Base-by-base conservation (phyloP, 2,888 invertebrate genomes). In the Zele albiditarsus region DNA sequence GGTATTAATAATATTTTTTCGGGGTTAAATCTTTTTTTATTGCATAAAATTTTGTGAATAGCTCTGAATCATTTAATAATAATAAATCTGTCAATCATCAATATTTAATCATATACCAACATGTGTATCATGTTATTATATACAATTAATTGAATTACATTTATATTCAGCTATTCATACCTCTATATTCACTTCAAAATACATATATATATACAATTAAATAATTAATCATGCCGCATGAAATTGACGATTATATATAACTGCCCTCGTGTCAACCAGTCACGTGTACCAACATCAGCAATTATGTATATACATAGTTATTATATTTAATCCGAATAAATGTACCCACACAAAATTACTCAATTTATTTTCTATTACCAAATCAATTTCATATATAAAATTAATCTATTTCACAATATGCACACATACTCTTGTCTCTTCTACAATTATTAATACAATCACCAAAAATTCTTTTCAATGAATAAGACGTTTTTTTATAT, bases 251-350 rank as follows among this genome's bases (percentile, higher is more conserved):
- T 53, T 53, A 53, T 53, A 53, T 53, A 8, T 20, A 53, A 53
- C n/a, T 53, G 53, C 53, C 53, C 53, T 53, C 53, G 23, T 23
- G 63, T 63, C 20, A 28, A 60, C 33, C 20, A 63, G 63, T 20
- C 63, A 63, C 63, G 63, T 63, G 33, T 33, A 33, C 63, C n/a
- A 63, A 63, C 8, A 20, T 53, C 53, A 53, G 2, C 53, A 53
- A 53, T 53, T n/a, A 5, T 53, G n/a, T n/a, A 53, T 20, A 20
- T 20, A n/a, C 4, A 20, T 20, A 53, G 4, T 53, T 23, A 53
- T 20, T 53, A 20, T 20, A 53, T 23, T n/a, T 8, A 53, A 53
- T 53, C 8, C n/a, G 46, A 46, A 14, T 46, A 16, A 16, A 46
- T 46, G 25, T 27, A 27, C 60, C 16, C 10, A 25, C 6, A 3